A percentile compares a stretch with the other conserved stretches of the same genome.
These are phyloP conservation scores for Sitodiplosis mosellana DNA, from an alignment of 1,140 invertebrate species.

Conservation along the genomic window DNA sequence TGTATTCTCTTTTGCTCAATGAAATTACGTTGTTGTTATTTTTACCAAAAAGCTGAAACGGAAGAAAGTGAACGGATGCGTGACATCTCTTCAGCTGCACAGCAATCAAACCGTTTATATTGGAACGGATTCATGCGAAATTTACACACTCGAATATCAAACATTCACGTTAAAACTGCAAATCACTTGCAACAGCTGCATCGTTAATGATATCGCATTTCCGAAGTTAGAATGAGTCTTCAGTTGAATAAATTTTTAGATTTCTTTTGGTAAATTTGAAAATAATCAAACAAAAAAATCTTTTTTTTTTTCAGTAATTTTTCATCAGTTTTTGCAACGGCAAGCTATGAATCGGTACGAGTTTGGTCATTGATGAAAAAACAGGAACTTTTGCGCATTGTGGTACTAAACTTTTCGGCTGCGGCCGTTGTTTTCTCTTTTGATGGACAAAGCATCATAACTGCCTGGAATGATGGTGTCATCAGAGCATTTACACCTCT, in stretches of 20 bases:
- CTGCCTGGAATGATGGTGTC: constrained; percentile 75
- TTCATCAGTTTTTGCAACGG: constrained; percentile 70
- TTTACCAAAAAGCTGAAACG: constrained; percentile 27
- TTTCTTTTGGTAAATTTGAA: neutral
- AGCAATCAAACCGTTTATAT: constrained; percentile 38
- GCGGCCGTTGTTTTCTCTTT: constrained; percentile 53
- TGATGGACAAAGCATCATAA: constrained; percentile 61
- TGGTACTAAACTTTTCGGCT: constrained; percentile 71
- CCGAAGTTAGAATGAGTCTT: constrained; percentile 37
- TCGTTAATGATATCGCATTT: constrained; percentile 67
- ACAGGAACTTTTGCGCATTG: constrained; percentile 64
- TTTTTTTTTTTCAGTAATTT: constrained; percentile 34
- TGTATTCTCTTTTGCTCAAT: too few species aligned
- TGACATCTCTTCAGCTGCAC: constrained; percentile 43
- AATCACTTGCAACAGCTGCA: constrained; percentile 60
- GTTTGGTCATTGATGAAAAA: constrained; percentile 61
- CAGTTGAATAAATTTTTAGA: neutral
- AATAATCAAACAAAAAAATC: neutral
- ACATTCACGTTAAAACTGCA: constrained; percentile 50
- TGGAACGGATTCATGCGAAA: constrained; percentile 61
- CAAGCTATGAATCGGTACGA: constrained; percentile 62
- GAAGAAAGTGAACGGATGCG: constrained; percentile 35
- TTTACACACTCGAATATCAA: constrained; percentile 55
- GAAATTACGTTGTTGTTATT: constrained; percentile 1
- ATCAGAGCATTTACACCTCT: constrained; percentile 71